These are phyloP conservation scores for Petromus typicus DNA, from an alignment of 2,113 vertebrate genomes.

Conservation along the genomic window DNA sequence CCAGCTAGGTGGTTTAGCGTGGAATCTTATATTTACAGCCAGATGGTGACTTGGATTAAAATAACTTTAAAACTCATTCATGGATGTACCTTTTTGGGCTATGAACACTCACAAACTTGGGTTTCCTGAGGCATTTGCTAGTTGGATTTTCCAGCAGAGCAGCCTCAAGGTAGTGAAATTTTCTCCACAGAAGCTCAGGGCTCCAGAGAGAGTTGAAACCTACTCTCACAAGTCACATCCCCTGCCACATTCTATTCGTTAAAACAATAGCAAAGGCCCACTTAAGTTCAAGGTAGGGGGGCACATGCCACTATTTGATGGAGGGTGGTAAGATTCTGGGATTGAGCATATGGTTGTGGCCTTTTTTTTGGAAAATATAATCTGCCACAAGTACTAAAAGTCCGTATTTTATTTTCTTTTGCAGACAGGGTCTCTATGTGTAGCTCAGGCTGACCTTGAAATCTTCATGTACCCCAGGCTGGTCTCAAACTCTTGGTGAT, in stretches of 20 bases:
- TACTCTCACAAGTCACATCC: neutral
- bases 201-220: neutral
- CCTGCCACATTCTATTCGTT: neutral
- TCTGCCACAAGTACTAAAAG: constrained; percentile 19
- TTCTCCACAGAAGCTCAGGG: neutral
- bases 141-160: neutral
- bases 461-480: neutral
- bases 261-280: neutral
- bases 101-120: neutral
- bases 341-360: neutral
- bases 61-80: constrained; percentile 8
- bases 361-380: neutral
- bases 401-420: neutral
- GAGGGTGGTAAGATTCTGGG: neutral
- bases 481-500: neutral
- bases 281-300: neutral
- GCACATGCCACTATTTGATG: neutral
- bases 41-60: neutral
- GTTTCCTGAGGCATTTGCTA: neutral
- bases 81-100: neutral
- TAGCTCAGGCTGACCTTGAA: neutral
- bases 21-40: neutral
- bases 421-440: neutral
- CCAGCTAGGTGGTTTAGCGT: constrained; percentile 11
- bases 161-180: constrained; percentile 1